These are phyloP conservation scores for Lycia hirtaria DNA, from an alignment of 2,888 invertebrate species.

Conservation along the genomic window DNA sequence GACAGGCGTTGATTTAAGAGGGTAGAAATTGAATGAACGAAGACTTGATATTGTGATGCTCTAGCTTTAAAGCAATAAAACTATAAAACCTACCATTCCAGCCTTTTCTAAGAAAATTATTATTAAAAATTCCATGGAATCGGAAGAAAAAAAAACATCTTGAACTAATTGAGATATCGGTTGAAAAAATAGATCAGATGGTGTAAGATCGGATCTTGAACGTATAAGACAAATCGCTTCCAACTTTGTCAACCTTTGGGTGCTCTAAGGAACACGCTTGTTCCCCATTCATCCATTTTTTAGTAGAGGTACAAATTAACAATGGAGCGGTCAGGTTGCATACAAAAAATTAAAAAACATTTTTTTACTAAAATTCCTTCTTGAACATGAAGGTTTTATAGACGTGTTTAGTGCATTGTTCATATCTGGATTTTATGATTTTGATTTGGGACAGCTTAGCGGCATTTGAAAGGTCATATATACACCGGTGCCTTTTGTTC, in stretches of 20 bases:
- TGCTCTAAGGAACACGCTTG: constrained; percentile 64
- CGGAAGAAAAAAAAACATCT: constrained; percentile 32
- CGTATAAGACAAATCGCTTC: constrained; percentile 79
- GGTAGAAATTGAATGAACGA: constrained; percentile 66
- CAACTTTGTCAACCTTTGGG: constrained; percentile 77
- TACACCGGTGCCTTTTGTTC: constrained; percentile 76
- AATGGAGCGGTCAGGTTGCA: constrained; percentile 79
- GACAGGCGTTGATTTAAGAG: constrained; percentile 73
- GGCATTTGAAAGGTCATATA: constrained; percentile 71
- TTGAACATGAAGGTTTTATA: constrained; percentile 72
- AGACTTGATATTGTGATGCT: constrained; percentile 66
- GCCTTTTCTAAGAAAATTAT: constrained; percentile 36
- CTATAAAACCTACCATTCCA: constrained; percentile 53
- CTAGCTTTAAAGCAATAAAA: constrained; percentile 68
- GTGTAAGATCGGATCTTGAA: constrained; percentile 72
- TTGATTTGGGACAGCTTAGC: constrained; percentile 62
- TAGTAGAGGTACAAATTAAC: constrained; percentile 73
- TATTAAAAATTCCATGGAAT: constrained; percentile 47
- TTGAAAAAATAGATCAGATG: constrained; percentile 73
- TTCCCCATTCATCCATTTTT: constrained; percentile 77
- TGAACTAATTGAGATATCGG: constrained; percentile 65
- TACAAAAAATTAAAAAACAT: constrained; percentile 65
- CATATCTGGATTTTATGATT: constrained; percentile 79
- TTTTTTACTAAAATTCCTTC: constrained; percentile 67
- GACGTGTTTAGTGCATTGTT: constrained; percentile 72